Evolutionary conservation across 2,888 invertebrate genomes (phyloP), one percentile per base, ranked within the genome.

Genomic region (Litoditis marina): DNA sequence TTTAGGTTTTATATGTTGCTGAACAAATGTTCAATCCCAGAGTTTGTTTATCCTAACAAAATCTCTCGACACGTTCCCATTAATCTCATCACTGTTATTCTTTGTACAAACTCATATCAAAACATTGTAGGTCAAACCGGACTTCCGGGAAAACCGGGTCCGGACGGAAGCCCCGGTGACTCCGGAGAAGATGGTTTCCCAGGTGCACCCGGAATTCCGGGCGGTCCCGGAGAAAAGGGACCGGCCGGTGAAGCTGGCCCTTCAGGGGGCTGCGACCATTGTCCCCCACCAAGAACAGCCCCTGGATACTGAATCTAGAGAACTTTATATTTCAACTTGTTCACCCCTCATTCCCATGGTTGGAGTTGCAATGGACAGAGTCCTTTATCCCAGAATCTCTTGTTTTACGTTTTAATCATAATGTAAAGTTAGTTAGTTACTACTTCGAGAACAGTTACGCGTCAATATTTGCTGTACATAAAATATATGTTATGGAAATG

Each of bases 211-310:
- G 68, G 75, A 58, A 68, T 65, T 25, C 63, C 69, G 49, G 76
- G 76, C 44, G 63, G 55, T 19, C 60, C 57, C 22, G 75, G 75
- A 60, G 56, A 63, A 30, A 67, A 69, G 7, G 76, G 76, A 56
- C 60, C 55, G 47, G 60, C 66, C 46, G 76, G 76, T 51, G 57
- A 52, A 16, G 67, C 69, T 46, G 74, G 74, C 28, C 56, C 60
- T 28, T 60, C 66, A 31, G 74, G 74, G 57, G 65, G 51, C 13
- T 77, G 77, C 72, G 75, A 77, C 56, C 77, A 78, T 71, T 78
- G 77, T 68, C 76, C 77, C 60, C 76, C 76, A 56, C 77, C 76
- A 56, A 64, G 78, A 52, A 78, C 78, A 50, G 75, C 76, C 27
- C 76, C 78, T 59, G 78, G 78, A 70, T 78, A 78, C 69, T 76